These are phyloP conservation scores for Cheirogaleus medius DNA, from an alignment of 2,113 vertebrate genomes.

Conservation along the genomic window DNA sequence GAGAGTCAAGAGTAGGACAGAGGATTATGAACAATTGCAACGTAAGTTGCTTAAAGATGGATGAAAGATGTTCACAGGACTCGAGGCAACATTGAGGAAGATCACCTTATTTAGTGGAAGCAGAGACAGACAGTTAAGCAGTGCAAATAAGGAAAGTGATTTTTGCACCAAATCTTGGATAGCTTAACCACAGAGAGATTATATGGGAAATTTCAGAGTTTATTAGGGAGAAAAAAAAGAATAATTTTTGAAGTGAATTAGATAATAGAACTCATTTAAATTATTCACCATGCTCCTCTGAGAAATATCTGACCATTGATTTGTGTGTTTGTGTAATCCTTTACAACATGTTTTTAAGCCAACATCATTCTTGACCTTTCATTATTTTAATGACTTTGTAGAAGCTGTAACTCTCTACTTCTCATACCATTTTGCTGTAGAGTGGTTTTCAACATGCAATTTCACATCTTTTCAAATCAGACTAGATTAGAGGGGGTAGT, in stretches of 20 bases:
- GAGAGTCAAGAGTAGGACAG: neutral
- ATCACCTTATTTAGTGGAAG: neutral
- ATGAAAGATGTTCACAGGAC: neutral
- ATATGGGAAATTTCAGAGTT: neutral
- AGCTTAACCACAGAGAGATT: neutral
- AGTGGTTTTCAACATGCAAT: neutral
- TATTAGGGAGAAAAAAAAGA: neutral
- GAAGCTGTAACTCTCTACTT: neutral
- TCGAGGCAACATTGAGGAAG: neutral
- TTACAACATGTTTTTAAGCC: neutral
- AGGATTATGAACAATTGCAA: neutral
- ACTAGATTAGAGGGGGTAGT: neutral
- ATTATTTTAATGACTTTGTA: neutral
- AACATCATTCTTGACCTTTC: conserved; percentile 5
- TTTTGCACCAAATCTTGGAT: neutral
- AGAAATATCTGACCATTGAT: neutral
- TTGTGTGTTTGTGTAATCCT: neutral
- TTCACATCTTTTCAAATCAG: neutral
- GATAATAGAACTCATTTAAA: neutral
- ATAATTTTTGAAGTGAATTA: neutral
- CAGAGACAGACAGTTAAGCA: neutral
- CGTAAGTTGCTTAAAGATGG: fast-evolving
- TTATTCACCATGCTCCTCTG: neutral
- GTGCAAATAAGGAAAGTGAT: neutral
- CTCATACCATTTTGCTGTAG: neutral